A percentile compares a stretch with the other conserved stretches of the same genome.
Evolutionary conservation across 1,140 invertebrate species (phyloP).

Genomic region (Oreohelix idahoensis): DNA sequence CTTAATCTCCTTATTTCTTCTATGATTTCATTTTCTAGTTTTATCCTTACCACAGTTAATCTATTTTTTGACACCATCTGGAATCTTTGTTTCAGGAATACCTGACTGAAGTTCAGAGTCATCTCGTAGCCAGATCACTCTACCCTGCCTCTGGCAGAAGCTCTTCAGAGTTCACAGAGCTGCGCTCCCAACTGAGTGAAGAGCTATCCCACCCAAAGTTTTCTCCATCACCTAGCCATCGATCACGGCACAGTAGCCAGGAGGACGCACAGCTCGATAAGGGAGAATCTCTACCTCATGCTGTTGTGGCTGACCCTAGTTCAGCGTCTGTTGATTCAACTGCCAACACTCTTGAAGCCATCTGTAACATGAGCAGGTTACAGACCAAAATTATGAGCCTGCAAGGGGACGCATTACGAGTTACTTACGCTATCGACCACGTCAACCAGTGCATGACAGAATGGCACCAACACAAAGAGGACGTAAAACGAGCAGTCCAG

Average conservation of each 20-base stretch:
- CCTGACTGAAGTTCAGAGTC: constrained; percentile 20
- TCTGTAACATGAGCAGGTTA: constrained; percentile 23
- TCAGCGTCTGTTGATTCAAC: neutral
- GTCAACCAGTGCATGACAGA: constrained; percentile 42
- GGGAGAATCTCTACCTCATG: neutral
- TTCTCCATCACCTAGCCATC: neutral
- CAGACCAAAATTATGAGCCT: constrained; percentile 39
- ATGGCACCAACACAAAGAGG: constrained; percentile 47
- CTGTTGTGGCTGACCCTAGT: too few relatives aligned
- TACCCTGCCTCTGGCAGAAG: neutral
- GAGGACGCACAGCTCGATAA: neutral
- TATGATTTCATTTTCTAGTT: too few relatives aligned
- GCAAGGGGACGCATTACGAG: constrained; percentile 50
- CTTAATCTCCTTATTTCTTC: too few relatives aligned
- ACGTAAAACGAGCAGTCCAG: constrained; percentile 48
- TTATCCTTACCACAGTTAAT: too few relatives aligned
- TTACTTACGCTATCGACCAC: constrained; percentile 49
- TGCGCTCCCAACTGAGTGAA: constrained; percentile 1
- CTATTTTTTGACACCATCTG: too few relatives aligned
- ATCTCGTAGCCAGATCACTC: constrained; percentile 22
- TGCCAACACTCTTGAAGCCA: neutral
- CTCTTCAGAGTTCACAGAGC: neutral
- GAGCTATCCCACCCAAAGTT: constrained; percentile 14
- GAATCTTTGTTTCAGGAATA: constrained; percentile 15
- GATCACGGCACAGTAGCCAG: neutral